Conservation (phyloP, 2,797 vertebrate genomes). For the Sebastiscus tertius region DNA sequence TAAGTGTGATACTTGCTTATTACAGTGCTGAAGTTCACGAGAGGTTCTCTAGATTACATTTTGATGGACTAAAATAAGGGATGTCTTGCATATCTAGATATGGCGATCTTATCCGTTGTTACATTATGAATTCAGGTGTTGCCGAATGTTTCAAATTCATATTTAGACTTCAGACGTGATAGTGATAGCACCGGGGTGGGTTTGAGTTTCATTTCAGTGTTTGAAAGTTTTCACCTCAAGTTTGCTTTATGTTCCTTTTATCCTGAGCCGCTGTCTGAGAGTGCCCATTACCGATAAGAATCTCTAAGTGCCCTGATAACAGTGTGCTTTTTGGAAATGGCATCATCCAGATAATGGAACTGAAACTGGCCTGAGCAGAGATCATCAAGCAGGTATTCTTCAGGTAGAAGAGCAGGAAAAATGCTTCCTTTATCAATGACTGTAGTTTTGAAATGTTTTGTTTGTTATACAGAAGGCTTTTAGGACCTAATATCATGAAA, state of each 20-base stretch:
- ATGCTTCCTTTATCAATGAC: background rate
- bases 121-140: background rate
- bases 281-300: slow-evolving; percentile 27
- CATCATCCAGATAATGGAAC: slow-evolving; percentile 46
- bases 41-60: background rate
- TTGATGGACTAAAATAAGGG: background rate
- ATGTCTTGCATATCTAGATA: background rate
- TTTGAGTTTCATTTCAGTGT: background rate
- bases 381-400: slow-evolving; percentile 26
- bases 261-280: background rate
- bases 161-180: background rate
- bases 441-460: background rate
- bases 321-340: slow-evolving; percentile 44
- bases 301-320: slow-evolving; percentile 6
- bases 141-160: background rate
- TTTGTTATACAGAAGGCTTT: background rate
- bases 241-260: slow-evolving; percentile 32
- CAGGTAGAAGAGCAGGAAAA: slow-evolving; percentile 3
- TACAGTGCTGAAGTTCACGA: background rate
- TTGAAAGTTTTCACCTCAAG: slow-evolving; percentile 25
- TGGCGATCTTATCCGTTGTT: background rate
- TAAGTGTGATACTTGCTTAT: background rate
- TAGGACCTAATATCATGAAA: background rate
- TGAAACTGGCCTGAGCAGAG: slow-evolving; percentile 17
- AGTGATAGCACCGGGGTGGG: too few species aligned